Conservation (phyloP, 2,888 invertebrate genomes). For the Rhodophaea formosa region DNA sequence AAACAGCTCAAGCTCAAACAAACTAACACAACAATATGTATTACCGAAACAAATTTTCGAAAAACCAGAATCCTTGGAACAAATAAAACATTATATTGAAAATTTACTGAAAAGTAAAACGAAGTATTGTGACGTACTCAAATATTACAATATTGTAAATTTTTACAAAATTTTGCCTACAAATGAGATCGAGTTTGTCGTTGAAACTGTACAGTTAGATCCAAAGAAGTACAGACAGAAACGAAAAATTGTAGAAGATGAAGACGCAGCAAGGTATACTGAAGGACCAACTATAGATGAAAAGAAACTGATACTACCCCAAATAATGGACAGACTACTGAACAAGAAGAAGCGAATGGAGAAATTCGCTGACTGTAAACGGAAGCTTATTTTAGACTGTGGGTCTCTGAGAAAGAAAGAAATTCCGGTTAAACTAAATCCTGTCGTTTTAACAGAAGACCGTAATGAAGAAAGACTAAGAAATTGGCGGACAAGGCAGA, state of each 20-base stretch:
- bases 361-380: conserved; percentile 20
- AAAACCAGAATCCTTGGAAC: background rate
- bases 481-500: conserved; percentile 24
- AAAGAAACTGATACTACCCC: conserved; percentile 41
- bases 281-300: conserved; percentile 45
- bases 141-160: conserved; percentile 1
- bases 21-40: background rate
- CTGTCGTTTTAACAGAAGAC: conserved; percentile 36
- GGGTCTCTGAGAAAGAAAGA: conserved; percentile 11
- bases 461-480: conserved; percentile 42
- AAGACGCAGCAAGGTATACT: conserved; percentile 33
- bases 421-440: conserved; percentile 22
- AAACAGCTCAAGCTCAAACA: background rate
- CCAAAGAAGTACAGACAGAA: conserved; percentile 39
- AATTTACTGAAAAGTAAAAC: conserved; percentile 3
- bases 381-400: conserved; percentile 29
- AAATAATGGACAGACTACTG: conserved; percentile 39
- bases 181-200: conserved; percentile 13
- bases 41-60: background rate
- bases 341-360: conserved; percentile 26
- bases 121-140: background rate
- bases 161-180: conserved; percentile 26
- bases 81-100: background rate
- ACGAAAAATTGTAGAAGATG: conserved; percentile 27
- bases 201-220: conserved; percentile 34